Evolutionary conservation across 2,113 vertebrate species (phyloP).

Genomic region (Neotoma lepida): DNA sequence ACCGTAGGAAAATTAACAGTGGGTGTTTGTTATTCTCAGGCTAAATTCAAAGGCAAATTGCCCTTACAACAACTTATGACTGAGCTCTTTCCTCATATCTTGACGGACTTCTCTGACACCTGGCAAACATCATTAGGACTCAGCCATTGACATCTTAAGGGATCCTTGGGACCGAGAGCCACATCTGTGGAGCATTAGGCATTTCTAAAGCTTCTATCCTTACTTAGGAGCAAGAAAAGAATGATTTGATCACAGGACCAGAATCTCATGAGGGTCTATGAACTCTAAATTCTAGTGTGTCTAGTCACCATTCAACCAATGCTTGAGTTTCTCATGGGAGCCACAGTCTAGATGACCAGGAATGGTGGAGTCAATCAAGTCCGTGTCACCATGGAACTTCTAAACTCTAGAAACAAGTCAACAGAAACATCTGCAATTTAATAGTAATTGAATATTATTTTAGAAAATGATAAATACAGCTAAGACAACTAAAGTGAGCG

Average conservation of each 20-base stretch:
- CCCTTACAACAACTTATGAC: neutral
- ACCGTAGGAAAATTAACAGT: neutral
- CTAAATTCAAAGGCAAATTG: neutral
- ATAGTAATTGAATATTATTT: neutral
- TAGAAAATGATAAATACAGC: neutral
- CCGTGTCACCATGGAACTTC: neutral
- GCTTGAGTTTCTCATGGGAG: neutral
- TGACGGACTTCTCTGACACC: neutral
- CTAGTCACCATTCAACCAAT: slow-evolving; percentile 31
- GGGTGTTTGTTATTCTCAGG: slow-evolving; percentile 7
- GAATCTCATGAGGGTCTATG: neutral
- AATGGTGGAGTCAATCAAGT: neutral
- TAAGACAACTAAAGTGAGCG: neutral
- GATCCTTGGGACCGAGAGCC: neutral
- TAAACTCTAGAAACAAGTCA: neutral
- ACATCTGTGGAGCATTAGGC: neutral
- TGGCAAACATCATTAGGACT: neutral
- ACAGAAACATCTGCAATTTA: neutral
- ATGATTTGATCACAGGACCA: neutral
- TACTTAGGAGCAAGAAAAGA: neutral
- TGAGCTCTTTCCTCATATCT: neutral
- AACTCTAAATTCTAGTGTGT: neutral
- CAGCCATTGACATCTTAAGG: neutral
- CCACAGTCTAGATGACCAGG: neutral
- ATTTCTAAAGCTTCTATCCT: neutral